Conservation (phyloP, 2,888 invertebrate genomes). For the Tiliacea citrago region DNA sequence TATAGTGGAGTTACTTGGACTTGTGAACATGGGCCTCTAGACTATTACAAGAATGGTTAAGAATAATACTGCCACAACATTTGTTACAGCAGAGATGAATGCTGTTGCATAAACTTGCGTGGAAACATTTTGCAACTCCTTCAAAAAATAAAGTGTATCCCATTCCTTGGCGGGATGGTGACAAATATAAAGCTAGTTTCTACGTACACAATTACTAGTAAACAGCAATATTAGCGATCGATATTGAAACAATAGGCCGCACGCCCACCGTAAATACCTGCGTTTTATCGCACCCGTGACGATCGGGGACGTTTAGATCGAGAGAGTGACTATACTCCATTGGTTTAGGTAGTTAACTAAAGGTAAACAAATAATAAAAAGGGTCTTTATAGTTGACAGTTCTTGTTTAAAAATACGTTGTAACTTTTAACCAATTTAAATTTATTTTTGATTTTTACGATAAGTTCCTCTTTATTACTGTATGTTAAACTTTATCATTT, state of each 20-base stretch:
- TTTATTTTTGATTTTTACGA: no score
- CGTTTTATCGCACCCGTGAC: conserved; percentile 75
- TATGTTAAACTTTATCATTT: no score
- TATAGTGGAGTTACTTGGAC: no score
- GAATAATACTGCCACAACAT: background rate
- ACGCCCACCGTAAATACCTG: conserved; percentile 81
- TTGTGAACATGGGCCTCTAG: no score
- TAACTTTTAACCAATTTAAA: no score
- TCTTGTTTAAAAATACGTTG: no score
- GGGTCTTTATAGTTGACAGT: no score
- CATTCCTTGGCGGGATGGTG: background rate
- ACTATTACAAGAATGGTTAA: background rate
- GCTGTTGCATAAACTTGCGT: background rate
- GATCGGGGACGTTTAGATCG: conserved; percentile 38
- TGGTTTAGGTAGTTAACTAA: no score
- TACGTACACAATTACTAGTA: conserved; percentile 61
- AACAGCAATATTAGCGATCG: conserved; percentile 59
- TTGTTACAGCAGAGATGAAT: background rate
- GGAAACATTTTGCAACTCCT: background rate
- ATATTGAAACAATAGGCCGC: conserved; percentile 77
- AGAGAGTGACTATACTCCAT: no score
- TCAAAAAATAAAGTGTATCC: background rate
- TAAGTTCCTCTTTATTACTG: no score
- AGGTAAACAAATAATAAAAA: no score
- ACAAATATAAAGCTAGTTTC: conserved; percentile 50